Base-by-base conservation (phyloP, 1,140 invertebrate genomes). In the Cherax quadricarinatus region DNA sequence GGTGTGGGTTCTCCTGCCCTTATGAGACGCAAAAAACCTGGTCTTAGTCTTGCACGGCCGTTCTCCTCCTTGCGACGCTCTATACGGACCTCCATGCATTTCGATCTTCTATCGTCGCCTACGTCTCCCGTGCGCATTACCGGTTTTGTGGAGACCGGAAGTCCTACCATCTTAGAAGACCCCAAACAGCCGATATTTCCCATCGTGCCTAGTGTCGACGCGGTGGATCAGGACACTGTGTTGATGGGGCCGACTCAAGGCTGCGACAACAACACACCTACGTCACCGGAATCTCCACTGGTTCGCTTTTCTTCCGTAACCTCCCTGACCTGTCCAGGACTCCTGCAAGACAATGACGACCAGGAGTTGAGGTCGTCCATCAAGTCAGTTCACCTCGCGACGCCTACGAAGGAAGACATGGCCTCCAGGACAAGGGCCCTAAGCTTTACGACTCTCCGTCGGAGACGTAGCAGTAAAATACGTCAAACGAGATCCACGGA, bases 361-460 rank as follows among this genome's bases (percentile, higher is more conserved):
- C n/a, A 73, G 66, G 41, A 41, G 0, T n/a, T 86, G 9, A 86
- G 80, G 79, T 66, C 80, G 7, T 93, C 91, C 60, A 21, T 87
- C 81, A 89, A 82, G n/a, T 84, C 88, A 24, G 53, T 91, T 30
- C 21, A 79, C 16, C 41, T 90, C 24, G 83, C 85, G 49, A 18
- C 82, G 57, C 73, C 86, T 49, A 91, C 79, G 10, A 66, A 70
- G 30, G 84, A 91, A 53, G 90, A 91, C 21, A 70, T 86, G 79
- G 57, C n/a, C 21, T 18, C 75, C 0, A 70, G 88, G 18, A 53
- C 86, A 9, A 83, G 84, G 53, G 86, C 89, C 1, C 89, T 86
- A 48, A 92, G 78, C 66, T 93, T 92, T 75, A 92, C 91, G 30
- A 93, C 91, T 12, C 87, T 93, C n/a, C 91, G 93, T 48, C 89